Evolutionary conservation across 1,140 invertebrate species (phyloP).

Genomic region (Trypoxylus dichotomus): DNA sequence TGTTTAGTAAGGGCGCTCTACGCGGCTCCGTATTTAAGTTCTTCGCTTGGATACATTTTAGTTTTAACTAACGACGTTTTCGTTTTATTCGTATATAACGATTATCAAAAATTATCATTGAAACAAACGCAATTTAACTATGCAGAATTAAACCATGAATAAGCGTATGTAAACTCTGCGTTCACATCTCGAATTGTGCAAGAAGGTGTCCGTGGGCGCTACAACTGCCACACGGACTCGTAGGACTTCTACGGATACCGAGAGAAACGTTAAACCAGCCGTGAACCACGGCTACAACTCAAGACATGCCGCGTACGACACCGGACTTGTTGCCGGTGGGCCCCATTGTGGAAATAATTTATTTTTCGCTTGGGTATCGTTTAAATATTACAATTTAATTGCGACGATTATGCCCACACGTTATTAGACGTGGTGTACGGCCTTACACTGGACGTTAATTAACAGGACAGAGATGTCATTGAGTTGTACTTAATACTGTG

Average conservation of each 20-base stretch:
- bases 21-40: too few relatives aligned
- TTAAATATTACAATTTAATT: constrained; percentile 8
- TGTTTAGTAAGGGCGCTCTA: too few relatives aligned
- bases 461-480: neutral
- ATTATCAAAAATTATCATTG: too few relatives aligned
- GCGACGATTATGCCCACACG: neutral
- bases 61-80: too few relatives aligned
- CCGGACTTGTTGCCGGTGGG: neutral
- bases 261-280: neutral
- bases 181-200: neutral
- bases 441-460: neutral
- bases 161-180: neutral
- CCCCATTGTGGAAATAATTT: neutral
- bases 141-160: neutral
- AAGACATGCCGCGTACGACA: neutral
- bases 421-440: neutral
- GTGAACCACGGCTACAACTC: neutral
- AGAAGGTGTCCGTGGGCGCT: neutral
- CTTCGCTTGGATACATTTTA: too few relatives aligned
- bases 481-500: neutral
- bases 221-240: neutral
- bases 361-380: neutral
- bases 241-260: neutral
- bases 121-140: too few relatives aligned
- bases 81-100: too few relatives aligned